phyloP scores from a whole-genome alignment of 2,797 vertebrate species.

The Microcaecilia unicolor region DNA sequence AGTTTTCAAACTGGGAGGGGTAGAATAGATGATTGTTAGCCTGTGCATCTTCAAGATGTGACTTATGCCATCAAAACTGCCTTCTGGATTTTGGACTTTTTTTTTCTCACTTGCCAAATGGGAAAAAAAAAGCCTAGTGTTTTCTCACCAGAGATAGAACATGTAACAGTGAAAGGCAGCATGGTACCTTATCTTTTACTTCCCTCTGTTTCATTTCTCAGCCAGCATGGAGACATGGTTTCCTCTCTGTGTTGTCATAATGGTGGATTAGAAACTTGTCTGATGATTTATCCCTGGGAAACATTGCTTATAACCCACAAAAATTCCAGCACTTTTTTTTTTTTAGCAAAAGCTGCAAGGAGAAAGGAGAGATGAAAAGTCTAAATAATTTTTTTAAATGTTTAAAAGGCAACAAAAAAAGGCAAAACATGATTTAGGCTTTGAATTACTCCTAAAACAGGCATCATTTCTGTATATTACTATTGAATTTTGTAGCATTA shows the following conservation, averaged over 20 bases:
- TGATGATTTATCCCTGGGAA: background rate
- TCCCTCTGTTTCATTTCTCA: constrained; percentile 1
- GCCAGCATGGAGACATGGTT: background rate
- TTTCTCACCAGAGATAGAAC: constrained; percentile 13
- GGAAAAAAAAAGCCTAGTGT: constrained; percentile 22
- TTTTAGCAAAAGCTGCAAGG: no score
- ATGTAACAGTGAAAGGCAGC: constrained; percentile 14
- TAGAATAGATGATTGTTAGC: constrained; percentile 18
- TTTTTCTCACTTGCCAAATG: constrained; percentile 20
- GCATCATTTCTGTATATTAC: no score
- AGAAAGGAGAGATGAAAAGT: no score
- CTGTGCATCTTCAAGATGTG: constrained; percentile 23
- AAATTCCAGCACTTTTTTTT: background rate
- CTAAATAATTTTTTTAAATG: no score
- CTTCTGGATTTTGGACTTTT: constrained; percentile 2
- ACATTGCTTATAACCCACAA: background rate
- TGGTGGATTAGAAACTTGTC: background rate
- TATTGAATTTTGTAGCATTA: no score
- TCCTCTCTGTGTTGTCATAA: background rate
- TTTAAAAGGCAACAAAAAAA: no score
- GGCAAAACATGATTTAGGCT: no score
- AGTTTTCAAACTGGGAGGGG: constrained; percentile 1
- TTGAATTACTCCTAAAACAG: no score
- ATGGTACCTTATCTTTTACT: constrained; percentile 9
- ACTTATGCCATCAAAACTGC: constrained; percentile 25